These are phyloP conservation scores for Leptinotarsa undecemlineata DNA, from an alignment of 1,140 invertebrate species.

Conservation along the genomic window DNA sequence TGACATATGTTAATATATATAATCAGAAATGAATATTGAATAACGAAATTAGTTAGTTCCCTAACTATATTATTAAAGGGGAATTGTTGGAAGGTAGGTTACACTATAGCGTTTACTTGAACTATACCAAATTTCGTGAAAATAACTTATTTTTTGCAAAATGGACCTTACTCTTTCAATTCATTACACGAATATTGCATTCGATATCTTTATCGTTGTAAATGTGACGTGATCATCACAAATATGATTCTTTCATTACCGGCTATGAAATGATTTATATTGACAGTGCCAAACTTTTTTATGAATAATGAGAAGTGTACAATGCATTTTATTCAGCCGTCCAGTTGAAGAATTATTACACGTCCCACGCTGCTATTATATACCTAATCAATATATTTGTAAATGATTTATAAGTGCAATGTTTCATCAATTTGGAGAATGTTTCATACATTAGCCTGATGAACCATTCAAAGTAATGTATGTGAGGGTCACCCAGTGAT, in stretches of 20 bases:
- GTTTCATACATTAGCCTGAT: not conserved
- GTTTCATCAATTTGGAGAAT: not conserved
- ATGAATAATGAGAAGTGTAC: not conserved
- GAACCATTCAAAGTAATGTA: not conserved
- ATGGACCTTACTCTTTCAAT: too few relatives aligned
- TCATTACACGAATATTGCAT: too few relatives aligned
- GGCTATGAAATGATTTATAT: not conserved
- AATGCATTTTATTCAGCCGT: slow-evolving; percentile 3
- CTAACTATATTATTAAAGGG: too few relatives aligned
- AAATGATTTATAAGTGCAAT: not conserved
- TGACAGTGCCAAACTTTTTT: not conserved
- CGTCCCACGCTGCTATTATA: not conserved
- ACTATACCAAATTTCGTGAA: too few relatives aligned
- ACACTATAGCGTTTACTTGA: too few relatives aligned
- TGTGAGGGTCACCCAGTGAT: too few relatives aligned
- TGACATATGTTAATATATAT: too few relatives aligned
- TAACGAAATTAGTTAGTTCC: too few relatives aligned
- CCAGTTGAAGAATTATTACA: not conserved
- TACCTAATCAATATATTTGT: not conserved
- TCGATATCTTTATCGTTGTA: not conserved
- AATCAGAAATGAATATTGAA: too few relatives aligned
- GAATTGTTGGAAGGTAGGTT: too few relatives aligned
- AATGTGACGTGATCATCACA: not conserved
- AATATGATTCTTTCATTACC: not conserved
- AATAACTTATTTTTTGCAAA: too few relatives aligned